A percentile compares a stretch with the other conserved stretches of the same genome.
Conservation (phyloP, 2,113 vertebrate species). For the Alexandromys fortis region DNA sequence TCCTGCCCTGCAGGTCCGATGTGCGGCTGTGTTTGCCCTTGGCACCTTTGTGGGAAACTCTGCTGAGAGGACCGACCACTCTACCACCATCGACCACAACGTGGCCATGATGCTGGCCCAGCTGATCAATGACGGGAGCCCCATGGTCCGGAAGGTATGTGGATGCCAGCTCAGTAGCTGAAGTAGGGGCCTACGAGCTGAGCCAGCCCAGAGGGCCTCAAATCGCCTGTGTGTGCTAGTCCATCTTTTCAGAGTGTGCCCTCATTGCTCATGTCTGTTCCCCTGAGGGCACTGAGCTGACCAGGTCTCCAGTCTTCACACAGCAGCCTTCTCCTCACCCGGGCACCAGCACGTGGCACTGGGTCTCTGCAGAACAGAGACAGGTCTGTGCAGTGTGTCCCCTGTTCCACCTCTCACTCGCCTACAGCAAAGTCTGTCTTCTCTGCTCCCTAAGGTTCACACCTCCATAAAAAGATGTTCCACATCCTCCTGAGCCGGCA, state of each 20-base stretch:
- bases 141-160: conserved; percentile 95
- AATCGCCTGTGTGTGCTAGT: fast-evolving
- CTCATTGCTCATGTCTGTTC: not conserved
- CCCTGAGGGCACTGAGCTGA: not conserved
- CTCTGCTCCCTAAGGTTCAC: not conserved
- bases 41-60: conserved; percentile 98
- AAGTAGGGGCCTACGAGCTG: not conserved
- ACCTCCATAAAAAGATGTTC: not conserved
- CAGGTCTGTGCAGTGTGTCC: not conserved
- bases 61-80: conserved; percentile 96
- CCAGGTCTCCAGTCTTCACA: not conserved
- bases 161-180: not conserved
- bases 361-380: not conserved
- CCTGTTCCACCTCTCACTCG: not conserved
- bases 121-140: conserved; percentile 97
- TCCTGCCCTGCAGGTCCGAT: conserved; percentile 90
- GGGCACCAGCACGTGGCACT: fast-evolving
- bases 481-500: no score
- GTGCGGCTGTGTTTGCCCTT: conserved; percentile 95
- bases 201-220: not conserved
- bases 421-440: not conserved
- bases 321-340: not conserved
- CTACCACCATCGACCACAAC: conserved; percentile 99
- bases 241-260: not conserved
- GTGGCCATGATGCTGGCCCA: conserved; percentile 99